Conservation (phyloP, 2,888 invertebrate species). For the Noctua pronuba region DNA sequence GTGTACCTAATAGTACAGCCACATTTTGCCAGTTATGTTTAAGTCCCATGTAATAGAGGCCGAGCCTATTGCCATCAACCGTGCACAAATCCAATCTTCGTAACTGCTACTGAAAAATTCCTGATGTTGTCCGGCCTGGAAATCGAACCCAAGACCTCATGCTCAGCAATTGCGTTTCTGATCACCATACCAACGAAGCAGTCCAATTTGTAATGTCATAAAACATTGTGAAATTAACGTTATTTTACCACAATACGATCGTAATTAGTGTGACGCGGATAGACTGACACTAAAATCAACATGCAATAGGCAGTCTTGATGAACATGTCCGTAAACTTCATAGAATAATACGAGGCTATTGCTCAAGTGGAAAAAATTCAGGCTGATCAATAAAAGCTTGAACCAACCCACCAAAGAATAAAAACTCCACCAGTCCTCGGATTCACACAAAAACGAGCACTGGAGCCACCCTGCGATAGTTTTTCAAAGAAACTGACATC, state of each 20-base stretch:
- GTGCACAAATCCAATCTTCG: too few relatives aligned
- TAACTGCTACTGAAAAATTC: too few relatives aligned
- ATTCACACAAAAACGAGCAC: conserved; percentile 49
- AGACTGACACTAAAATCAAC: not conserved
- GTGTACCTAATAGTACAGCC: too few relatives aligned
- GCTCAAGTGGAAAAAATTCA: not conserved
- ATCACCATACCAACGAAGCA: too few relatives aligned
- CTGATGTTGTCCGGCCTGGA: too few relatives aligned
- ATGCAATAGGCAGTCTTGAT: not conserved
- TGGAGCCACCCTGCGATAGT: conserved; percentile 46
- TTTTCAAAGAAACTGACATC: conserved; percentile 64
- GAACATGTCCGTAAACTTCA: not conserved
- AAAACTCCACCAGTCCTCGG: conserved; percentile 6
- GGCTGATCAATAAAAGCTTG: not conserved
- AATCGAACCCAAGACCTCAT: too few relatives aligned
- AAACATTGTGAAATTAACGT: too few relatives aligned
- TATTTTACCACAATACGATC: too few relatives aligned
- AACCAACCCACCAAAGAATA: not conserved
- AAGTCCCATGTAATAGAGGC: too few relatives aligned
- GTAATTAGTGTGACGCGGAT: not conserved
- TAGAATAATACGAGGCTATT: not conserved
- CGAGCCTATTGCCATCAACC: too few relatives aligned
- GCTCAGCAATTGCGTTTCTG: too few relatives aligned
- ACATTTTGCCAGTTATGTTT: too few relatives aligned
- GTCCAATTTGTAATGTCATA: not conserved